phyloP scores from a whole-genome alignment of 2,888 invertebrate species.

The Ellobium chinense region DNA sequence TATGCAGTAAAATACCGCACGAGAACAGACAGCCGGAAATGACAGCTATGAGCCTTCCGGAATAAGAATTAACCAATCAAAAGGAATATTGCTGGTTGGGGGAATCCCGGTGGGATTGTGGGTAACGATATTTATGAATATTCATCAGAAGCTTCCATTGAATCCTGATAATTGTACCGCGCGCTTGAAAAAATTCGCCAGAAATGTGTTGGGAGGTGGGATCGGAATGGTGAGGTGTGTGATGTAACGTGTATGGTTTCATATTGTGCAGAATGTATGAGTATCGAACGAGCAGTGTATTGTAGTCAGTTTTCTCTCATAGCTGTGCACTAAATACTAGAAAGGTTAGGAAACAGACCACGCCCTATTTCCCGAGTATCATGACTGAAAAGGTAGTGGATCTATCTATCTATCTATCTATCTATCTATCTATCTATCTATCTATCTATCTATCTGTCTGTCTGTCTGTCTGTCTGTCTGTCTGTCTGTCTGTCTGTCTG shows the following conservation, averaged over 20 bases:
- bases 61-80: background rate
- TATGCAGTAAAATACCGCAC: too few species aligned
- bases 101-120: background rate
- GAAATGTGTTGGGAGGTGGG: background rate
- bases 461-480: background rate
- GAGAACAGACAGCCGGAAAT: background rate
- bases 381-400: too few species aligned
- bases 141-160: background rate
- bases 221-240: background rate
- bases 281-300: background rate
- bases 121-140: background rate
- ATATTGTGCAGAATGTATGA: background rate
- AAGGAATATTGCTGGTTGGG: background rate
- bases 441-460: constrained; percentile 6
- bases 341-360: too few species aligned
- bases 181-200: too few species aligned
- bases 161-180: background rate
- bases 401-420: constrained; percentile 12
- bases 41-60: background rate
- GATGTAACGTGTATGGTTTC: background rate
- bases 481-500: background rate
- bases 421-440: constrained; percentile 12
- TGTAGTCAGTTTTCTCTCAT: background rate
- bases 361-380: too few species aligned
- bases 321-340: too few species aligned